phyloP scores from a whole-genome alignment of 2,797 vertebrate species.

The Sylvia borin region DNA sequence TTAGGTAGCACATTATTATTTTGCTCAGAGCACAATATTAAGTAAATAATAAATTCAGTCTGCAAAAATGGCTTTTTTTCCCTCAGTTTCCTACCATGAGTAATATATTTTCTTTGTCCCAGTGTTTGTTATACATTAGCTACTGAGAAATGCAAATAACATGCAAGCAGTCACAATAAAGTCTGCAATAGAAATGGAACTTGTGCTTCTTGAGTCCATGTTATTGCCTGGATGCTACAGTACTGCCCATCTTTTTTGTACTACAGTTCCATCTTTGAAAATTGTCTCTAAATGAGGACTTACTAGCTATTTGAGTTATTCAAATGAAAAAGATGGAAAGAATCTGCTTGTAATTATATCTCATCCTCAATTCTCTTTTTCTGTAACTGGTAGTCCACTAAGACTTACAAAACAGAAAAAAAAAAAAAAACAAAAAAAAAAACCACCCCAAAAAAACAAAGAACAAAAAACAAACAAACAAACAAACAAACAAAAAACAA shows the following conservation, averaged over 20 bases:
- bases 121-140: neutral
- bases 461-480: too few relatives aligned
- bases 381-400: neutral
- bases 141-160: neutral
- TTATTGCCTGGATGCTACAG: neutral
- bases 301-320: neutral
- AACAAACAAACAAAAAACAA: neutral
- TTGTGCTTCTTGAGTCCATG: neutral
- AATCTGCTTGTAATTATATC: neutral
- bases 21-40: neutral
- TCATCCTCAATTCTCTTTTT: neutral
- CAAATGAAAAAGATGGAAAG: neutral
- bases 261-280: neutral
- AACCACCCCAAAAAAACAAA: neutral
- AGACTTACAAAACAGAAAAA: neutral
- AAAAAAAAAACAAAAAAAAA: neutral
- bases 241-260: neutral
- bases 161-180: neutral
- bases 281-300: neutral
- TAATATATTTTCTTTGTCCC: neutral
- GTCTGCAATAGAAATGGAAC: neutral
- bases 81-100: neutral
- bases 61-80: neutral
- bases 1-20: neutral
- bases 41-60: neutral